A percentile compares a stretch with the other conserved stretches of the same genome.
Conservation (phyloP, 2,113 vertebrate genomes). For the Collichthys lucidus region DNA sequence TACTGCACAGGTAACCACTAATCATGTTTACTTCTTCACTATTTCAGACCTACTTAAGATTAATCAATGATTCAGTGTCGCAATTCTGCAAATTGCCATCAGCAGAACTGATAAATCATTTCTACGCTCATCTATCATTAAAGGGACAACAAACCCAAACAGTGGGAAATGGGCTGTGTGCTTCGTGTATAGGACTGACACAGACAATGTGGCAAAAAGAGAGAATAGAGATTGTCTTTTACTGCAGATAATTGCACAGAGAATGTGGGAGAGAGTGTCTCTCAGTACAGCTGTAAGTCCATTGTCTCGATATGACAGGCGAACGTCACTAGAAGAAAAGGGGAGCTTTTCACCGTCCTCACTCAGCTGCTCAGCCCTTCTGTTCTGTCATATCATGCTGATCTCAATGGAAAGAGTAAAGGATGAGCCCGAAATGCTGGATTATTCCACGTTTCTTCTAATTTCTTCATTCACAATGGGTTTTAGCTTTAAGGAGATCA, state of each 20-base stretch:
- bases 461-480: slow-evolving; percentile 36
- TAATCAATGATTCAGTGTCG: not conserved
- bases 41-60: not conserved
- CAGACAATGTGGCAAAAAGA: not conserved
- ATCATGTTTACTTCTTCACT: not conserved
- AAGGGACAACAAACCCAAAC: not conserved
- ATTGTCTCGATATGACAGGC: slow-evolving; percentile 47
- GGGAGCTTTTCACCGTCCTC: slow-evolving; percentile 33
- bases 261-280: not conserved
- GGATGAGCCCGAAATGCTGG: slow-evolving; percentile 40
- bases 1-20: not conserved
- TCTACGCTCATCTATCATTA: not conserved
- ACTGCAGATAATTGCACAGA: slow-evolving; percentile 16
- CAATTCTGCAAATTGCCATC: not conserved
- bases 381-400: slow-evolving; percentile 39
- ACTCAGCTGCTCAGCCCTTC: slow-evolving; percentile 24
- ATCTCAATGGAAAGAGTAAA: slow-evolving; percentile 38
- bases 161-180: not conserved
- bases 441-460: slow-evolving; percentile 46
- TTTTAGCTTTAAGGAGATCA: slow-evolving; percentile 49
- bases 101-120: not conserved
- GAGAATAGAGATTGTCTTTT: slow-evolving; percentile 5
- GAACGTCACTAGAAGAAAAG: slow-evolving; percentile 23
- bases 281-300: slow-evolving; percentile 32
- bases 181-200: not conserved